phyloP scores from a whole-genome alignment of 1,140 invertebrate species.

The Plectrocnemia conspersa region DNA sequence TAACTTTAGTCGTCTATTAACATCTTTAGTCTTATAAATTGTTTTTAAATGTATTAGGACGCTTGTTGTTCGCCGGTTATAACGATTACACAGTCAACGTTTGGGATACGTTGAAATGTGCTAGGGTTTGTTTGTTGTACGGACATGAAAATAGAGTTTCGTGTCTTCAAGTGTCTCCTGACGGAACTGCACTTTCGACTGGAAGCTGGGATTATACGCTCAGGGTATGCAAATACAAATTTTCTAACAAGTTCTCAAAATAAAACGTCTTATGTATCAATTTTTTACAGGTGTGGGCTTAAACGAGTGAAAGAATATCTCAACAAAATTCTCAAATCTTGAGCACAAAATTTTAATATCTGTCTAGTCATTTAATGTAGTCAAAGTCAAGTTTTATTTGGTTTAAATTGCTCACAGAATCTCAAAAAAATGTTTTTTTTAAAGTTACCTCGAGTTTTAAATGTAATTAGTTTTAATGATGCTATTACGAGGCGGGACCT shows the following conservation, averaged over 20 bases:
- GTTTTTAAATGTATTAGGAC: constrained; percentile 57
- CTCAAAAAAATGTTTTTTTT: not conserved
- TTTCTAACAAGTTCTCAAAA: constrained; percentile 13
- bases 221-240: constrained; percentile 57
- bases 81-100: constrained; percentile 98
- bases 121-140: constrained; percentile 85
- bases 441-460: not conserved
- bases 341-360: too few relatives aligned
- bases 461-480: not conserved
- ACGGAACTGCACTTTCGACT: constrained; percentile 95
- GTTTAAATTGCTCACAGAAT: too few relatives aligned
- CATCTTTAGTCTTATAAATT: too few relatives aligned
- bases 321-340: too few relatives aligned
- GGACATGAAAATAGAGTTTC: constrained; percentile 98
- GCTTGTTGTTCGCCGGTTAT: constrained; percentile 95
- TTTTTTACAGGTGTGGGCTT: constrained; percentile 40
- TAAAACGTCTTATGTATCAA: constrained; percentile 21
- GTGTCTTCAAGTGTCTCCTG: constrained; percentile 90
- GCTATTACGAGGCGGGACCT: too few relatives aligned
- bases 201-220: constrained; percentile 98
- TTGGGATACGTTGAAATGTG: constrained; percentile 96
- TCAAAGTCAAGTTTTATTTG: too few relatives aligned
- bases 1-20: too few relatives aligned
- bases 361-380: too few relatives aligned
- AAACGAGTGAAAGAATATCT: too few relatives aligned